Base-by-base conservation (phyloP, 1,140 invertebrate genomes). In the Idris sp. region DNA sequence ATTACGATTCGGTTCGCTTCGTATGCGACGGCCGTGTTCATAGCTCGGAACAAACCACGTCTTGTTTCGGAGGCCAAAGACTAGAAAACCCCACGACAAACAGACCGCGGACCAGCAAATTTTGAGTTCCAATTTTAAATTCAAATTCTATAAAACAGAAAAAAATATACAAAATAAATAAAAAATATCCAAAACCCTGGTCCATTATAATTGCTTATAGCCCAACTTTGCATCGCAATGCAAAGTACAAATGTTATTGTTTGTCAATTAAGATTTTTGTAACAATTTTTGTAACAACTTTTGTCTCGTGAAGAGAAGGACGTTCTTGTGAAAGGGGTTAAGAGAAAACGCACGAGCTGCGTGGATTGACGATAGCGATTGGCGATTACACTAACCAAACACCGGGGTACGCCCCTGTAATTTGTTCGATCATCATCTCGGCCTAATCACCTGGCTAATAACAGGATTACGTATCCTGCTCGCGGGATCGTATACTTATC, bases 11-110 rank as follows among this genome's bases (percentile, higher is more conserved):
- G 79, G 79, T 79, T 73, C 69, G 74, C 76, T 79, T 83, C 83
- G 75, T 78, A 74, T 81, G 81, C 81, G 83, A 84, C 81, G 81
- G 81, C 78, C 76, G 74, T 73, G 79, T 68, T 77, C 82, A 84
- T 41, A 74, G 74, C 22, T 82, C 74, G 83, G 83, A 84, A 84
- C 81, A 71, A 67, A 75, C 56, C 77, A 78, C 74, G 81, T 83
- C 79, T 73, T 65, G 51, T 73, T 65, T 73, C 59, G 43, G 53
- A 65, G 59, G 69, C 38, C 69, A 73, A n/a, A 19, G 46, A 58
- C 33, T 65, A 62, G 58, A 65, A 73, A 73, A 41, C n/a, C 30
- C 9, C 9, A 26, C 16, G 9, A 56, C 54, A 51, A 61, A 53
- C 38, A 59, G 65, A 48, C 51, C 43, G 36, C 43, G 36, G 11